Evolutionary conservation across 2,888 invertebrate genomes (phyloP), one percentile per base, ranked within the genome.

Genomic region (Pyralis farinalis): DNA sequence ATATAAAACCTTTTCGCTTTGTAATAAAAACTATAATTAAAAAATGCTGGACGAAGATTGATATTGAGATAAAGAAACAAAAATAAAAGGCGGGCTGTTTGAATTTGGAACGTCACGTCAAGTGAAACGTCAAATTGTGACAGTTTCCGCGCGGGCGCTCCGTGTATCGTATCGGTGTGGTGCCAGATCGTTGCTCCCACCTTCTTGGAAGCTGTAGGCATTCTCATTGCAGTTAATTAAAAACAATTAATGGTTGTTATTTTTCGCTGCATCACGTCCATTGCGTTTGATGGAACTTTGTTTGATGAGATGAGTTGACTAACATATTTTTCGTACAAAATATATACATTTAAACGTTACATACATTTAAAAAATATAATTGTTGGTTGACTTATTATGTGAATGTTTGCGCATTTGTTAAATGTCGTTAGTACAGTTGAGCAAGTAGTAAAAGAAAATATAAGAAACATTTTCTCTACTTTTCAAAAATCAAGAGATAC

Each of bases 91-190:
- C 75, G 72, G 74, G 72, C 77, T 80, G 82, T 85, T 86, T 86
- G 80, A 85, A 82, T 84, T 79, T 75, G 75, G 84, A 81, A 83
- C 82, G 81, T 79, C 85, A 79, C 65, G 85, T 86, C 87, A 86
- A 76, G 83, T 81, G 83, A 83, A 84, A 85, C 79, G 86, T 87
- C 85, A 85, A 82, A 83, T 63, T 71, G 83, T 84, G 87, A 87
- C 87, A 87, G 86, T 87, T 86, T 86, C 83, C 84, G 84, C 86
- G 82, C 87, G 81, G 77, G 74, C 80, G 79, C 61, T 44, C 68
- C 52, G 64, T 51, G 25, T 25, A 25, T 7, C 25, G 50, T 44
- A 42, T 49, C 44, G 54, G 50, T 54, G 43, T 44, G 49, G 44
- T 40, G 45, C 40, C 49, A 50, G 74, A 69, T 52, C 81, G 63